phyloP scores from a whole-genome alignment of 2,888 invertebrate genomes.

The Thereva unica region DNA sequence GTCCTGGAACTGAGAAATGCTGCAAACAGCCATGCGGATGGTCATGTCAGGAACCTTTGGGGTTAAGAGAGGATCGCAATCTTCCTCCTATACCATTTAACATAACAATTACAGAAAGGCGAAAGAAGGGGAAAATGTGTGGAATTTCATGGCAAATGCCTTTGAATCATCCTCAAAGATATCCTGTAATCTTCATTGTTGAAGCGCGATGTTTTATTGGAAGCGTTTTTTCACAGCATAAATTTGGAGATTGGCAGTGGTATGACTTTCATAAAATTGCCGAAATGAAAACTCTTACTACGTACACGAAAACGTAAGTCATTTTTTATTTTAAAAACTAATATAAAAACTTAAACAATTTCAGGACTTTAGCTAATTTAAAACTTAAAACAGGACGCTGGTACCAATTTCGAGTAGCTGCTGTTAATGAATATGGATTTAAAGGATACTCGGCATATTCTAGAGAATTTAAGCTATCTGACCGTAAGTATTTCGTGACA shows the following conservation, averaged over 20 bases:
- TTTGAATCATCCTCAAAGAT: conserved; percentile 30
- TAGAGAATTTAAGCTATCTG: conserved; percentile 61
- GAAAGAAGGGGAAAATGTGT: conserved; percentile 43
- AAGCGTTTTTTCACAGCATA: conserved; percentile 66
- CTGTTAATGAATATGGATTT: conserved; percentile 72
- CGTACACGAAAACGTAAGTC: conserved; percentile 40
- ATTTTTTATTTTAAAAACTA: conserved; percentile 4
- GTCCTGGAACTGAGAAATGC: conserved; percentile 70
- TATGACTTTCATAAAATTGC: conserved; percentile 52
- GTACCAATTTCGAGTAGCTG: conserved; percentile 80
- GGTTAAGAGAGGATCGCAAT: conserved; percentile 58
- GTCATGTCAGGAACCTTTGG: conserved; percentile 68
- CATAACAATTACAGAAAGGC: conserved; percentile 63
- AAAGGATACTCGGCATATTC: conserved; percentile 71
- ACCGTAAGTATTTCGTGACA: conserved; percentile 49
- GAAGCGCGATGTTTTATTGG: conserved; percentile 75
- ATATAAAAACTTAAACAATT: neutral
- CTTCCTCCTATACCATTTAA: conserved; percentile 68
- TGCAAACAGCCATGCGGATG: conserved; percentile 71
- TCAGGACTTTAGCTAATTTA: conserved; percentile 53
- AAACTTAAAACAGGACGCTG: conserved; percentile 67
- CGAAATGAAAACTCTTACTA: conserved; percentile 48
- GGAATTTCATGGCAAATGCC: conserved; percentile 41
- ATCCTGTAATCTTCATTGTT: conserved; percentile 62
- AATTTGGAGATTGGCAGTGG: conserved; percentile 67